Evolutionary conservation across 1,140 invertebrate genomes (phyloP).

Genomic region (Hyphantria cunea): DNA sequence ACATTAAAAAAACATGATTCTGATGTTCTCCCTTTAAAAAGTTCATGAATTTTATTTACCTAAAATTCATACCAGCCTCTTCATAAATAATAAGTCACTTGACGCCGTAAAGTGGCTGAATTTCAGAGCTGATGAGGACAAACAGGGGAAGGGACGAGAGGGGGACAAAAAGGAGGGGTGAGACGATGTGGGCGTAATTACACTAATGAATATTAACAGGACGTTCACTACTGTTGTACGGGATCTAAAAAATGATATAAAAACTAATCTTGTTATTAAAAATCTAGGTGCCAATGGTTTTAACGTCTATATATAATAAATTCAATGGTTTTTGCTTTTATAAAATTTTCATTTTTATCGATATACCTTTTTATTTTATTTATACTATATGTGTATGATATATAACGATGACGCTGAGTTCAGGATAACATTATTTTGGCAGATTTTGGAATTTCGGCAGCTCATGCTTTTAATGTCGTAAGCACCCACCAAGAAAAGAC

Average conservation of each 20-base stretch:
- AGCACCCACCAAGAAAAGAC: too few relatives aligned
- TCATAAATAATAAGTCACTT: conserved; percentile 32
- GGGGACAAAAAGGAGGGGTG: background rate
- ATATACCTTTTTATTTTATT: too few relatives aligned
- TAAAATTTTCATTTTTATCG: conserved; percentile 1
- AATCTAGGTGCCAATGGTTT: background rate
- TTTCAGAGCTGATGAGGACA: conserved; percentile 23
- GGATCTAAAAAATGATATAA: conserved; percentile 24
- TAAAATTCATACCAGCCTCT: conserved; percentile 22
- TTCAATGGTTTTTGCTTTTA: conserved; percentile 7
- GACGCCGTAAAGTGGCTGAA: conserved; percentile 31
- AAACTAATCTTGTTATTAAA: conserved; percentile 19
- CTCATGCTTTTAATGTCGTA: too few relatives aligned
- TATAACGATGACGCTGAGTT: too few relatives aligned
- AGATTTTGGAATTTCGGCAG: too few relatives aligned
- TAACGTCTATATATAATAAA: too few relatives aligned
- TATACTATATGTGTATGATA: too few relatives aligned
- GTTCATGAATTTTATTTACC: conserved; percentile 23
- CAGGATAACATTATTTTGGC: too few relatives aligned
- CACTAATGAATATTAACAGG: conserved; percentile 38
- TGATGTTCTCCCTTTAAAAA: background rate
- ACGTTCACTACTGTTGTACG: conserved; percentile 26
- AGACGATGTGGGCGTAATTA: conserved; percentile 26
- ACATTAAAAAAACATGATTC: too few relatives aligned
- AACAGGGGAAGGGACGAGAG: conserved; percentile 2